Evolutionary conservation across 1,140 invertebrate species (phyloP).

Genomic region (Drosophila subpulchrella): DNA sequence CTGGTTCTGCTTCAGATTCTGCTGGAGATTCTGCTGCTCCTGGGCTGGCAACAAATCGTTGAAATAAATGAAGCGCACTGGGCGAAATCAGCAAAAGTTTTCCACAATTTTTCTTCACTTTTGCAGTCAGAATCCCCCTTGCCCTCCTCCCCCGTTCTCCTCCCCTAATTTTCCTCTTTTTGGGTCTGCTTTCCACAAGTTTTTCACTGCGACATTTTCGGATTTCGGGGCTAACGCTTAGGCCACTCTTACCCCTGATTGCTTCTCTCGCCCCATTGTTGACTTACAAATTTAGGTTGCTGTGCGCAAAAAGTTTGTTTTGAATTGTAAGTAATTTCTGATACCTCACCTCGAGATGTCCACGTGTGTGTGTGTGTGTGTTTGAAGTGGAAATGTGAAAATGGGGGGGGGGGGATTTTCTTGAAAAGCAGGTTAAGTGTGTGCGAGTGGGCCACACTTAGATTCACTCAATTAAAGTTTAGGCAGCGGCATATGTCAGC

Average conservation of each 20-base stretch:
- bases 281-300: constrained; percentile 81
- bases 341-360: constrained; percentile 67
- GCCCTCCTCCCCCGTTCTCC: neutral
- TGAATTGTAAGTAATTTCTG: constrained; percentile 82
- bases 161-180: neutral
- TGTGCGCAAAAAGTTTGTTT: constrained; percentile 78
- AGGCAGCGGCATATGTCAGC: constrained; percentile 37
- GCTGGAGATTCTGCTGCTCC: constrained; percentile 3
- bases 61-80: constrained; percentile 82
- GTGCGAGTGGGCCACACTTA: constrained; percentile 12
- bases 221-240: constrained; percentile 72
- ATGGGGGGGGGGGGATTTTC: neutral
- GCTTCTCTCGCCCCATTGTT: constrained; percentile 61
- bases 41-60: constrained; percentile 77
- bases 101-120: constrained; percentile 81
- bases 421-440: constrained; percentile 24
- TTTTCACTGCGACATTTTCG: constrained; percentile 75
- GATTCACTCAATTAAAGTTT: constrained; percentile 77
- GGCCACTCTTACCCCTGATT: constrained; percentile 28
- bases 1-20: constrained; percentile 23
- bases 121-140: constrained; percentile 34
- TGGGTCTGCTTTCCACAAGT: constrained; percentile 17
- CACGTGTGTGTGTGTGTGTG: constrained; percentile 19
- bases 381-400: no score
- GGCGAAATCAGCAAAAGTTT: constrained; percentile 82